These are phyloP conservation scores for Cecropterus lyciades DNA, from an alignment of 1,140 invertebrate species.

Conservation along the genomic window DNA sequence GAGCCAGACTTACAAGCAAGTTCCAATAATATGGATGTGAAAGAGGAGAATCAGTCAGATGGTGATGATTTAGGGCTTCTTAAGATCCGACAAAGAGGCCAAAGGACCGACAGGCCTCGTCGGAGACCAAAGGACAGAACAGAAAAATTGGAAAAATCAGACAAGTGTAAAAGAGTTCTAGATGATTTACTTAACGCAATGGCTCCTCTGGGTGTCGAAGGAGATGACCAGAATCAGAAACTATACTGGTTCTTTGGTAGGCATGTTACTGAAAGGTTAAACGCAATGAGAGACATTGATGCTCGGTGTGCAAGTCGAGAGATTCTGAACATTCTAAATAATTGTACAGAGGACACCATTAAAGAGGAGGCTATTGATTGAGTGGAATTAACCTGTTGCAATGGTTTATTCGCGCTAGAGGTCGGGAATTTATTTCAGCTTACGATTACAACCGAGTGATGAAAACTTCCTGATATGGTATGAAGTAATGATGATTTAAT, in stretches of 20 bases:
- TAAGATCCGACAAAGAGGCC: conserved; percentile 56
- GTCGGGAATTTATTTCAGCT: too few relatives aligned
- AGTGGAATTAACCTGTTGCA: not conserved
- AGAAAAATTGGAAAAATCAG: conserved; percentile 40
- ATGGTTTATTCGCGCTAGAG: too few relatives aligned
- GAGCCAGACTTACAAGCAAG: conserved; percentile 28
- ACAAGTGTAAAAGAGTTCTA: conserved; percentile 59
- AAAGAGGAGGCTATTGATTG: conserved; percentile 24
- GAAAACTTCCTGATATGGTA: too few relatives aligned
- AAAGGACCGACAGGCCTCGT: conserved; percentile 60
- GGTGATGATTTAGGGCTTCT: conserved; percentile 41
- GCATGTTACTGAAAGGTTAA: conserved; percentile 64
- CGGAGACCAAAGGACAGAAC: conserved; percentile 35
- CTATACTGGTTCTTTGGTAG: conserved; percentile 69
- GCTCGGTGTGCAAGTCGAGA: conserved; percentile 58
- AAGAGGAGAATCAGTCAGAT: conserved; percentile 54
- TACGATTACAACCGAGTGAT: too few relatives aligned
- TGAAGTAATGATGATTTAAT: too few relatives aligned
- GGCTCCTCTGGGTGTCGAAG: conserved; percentile 46
- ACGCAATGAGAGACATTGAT: conserved; percentile 62
- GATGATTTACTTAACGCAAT: conserved; percentile 63
- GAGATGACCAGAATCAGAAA: conserved; percentile 40
- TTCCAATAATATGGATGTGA: conserved; percentile 41
- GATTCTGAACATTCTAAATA: conserved; percentile 54
- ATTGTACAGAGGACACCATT: conserved; percentile 18